Evolutionary conservation across 1,140 invertebrate species (phyloP).

Genomic region (Drosophila pectinifera): DNA sequence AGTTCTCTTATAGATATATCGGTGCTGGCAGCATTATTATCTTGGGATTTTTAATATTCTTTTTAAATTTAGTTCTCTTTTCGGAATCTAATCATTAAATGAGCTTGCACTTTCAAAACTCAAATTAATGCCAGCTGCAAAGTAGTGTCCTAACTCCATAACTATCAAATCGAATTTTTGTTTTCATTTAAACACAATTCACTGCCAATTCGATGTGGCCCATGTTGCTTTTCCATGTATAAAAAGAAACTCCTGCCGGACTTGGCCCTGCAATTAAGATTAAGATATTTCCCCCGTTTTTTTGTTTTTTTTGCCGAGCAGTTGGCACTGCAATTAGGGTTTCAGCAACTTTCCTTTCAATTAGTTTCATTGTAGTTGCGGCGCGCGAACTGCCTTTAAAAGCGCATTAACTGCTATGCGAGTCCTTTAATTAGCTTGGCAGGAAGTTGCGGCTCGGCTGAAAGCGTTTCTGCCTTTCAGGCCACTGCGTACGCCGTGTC

Average conservation of each 20-base stretch:
- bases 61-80: no score
- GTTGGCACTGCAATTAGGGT: conserved; percentile 58
- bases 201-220: no score
- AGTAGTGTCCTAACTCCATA: no score
- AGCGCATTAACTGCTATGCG: conserved; percentile 44
- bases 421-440: conserved; percentile 77
- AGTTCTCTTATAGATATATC: no score
- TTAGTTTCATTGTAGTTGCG: conserved; percentile 65
- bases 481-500: conserved; percentile 54
- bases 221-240: conserved; percentile 19
- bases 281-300: conserved; percentile 33
- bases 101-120: no score
- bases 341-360: conserved; percentile 64
- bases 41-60: no score
- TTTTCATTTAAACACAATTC: no score
- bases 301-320: conserved; percentile 11
- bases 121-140: no score
- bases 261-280: conserved; percentile 59
- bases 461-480: conserved; percentile 47
- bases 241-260: conserved; percentile 30
- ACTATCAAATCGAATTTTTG: no score
- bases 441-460: conserved; percentile 55
- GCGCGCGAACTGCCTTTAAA: conserved; percentile 40
- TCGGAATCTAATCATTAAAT: no score
- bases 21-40: no score